These are phyloP conservation scores for Lacerta bilineata DNA, from an alignment of 2,797 vertebrate species.

Conservation along the genomic window DNA sequence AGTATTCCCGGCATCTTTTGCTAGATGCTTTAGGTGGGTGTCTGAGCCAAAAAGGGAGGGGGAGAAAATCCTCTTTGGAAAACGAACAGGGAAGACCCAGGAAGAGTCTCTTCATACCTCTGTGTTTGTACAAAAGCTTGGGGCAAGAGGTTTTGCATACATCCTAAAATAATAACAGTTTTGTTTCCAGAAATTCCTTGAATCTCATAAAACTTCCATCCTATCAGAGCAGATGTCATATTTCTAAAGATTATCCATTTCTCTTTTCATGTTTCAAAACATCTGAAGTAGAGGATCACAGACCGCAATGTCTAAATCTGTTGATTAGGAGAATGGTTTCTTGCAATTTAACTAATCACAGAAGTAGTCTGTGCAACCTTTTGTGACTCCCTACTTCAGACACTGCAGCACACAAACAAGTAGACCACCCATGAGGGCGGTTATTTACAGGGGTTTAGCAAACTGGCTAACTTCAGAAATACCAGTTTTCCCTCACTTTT, in stretches of 20 bases:
- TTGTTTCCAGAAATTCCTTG: constrained; percentile 13
- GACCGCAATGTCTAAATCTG: background rate
- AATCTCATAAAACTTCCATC: constrained; percentile 22
- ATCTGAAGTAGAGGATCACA: background rate
- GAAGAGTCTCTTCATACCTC: constrained; percentile 11
- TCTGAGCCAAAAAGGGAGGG: background rate
- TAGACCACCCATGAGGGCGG: background rate
- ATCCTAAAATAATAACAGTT: constrained; percentile 24
- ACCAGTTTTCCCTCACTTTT: constrained; percentile 1
- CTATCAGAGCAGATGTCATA: constrained; percentile 13
- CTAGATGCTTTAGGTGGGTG: background rate
- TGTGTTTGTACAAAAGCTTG: background rate
- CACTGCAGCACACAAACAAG: background rate
- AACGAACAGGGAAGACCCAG: background rate
- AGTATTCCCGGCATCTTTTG: constrained; percentile 18
- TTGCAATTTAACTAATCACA: background rate
- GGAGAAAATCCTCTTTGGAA: background rate
- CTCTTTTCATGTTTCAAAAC: constrained; percentile 6
- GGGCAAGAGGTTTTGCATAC: constrained; percentile 24
- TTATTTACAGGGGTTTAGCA: background rate
- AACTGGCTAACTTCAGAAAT: background rate
- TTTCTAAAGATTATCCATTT: background rate
- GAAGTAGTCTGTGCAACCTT: background rate
- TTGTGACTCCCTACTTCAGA: background rate
- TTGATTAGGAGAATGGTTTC: background rate